A percentile compares a stretch with the other conserved stretches of the same genome.
Evolutionary conservation across 2,113 vertebrate species (phyloP).

Genomic region (Platichthys stellatus): DNA sequence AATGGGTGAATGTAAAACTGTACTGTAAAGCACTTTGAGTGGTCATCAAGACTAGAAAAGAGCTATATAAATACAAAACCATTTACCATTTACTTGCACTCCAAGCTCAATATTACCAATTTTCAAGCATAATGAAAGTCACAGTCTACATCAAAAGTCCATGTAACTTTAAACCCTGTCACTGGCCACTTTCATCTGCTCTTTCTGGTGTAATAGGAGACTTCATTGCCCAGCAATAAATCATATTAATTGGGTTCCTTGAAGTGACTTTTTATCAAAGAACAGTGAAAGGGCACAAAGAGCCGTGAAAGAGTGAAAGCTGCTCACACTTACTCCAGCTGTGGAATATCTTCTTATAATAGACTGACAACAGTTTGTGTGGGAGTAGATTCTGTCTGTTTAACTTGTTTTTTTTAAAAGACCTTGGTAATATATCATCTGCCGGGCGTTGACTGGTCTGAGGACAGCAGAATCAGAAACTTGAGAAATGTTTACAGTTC

Average conservation of each 20-base stretch:
- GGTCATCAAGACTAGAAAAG: no score
- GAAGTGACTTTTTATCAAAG: slow-evolving; percentile 28
- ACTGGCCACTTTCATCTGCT: neutral
- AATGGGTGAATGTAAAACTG: no score
- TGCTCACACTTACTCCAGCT: neutral
- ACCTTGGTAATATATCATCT: slow-evolving; percentile 16
- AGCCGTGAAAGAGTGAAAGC: neutral
- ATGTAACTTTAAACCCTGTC: neutral
- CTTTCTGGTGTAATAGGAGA: neutral
- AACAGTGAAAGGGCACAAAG: slow-evolving; percentile 14
- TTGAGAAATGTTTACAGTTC: slow-evolving; percentile 14
- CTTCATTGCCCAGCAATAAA: neutral
- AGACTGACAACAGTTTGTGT: no score
- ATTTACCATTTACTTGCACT: no score
- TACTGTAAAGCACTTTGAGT: no score
- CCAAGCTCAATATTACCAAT: no score
- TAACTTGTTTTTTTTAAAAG: no score
- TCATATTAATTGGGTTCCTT: slow-evolving; percentile 12
- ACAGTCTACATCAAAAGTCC: slow-evolving; percentile 1
- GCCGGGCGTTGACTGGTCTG: slow-evolving; percentile 12
- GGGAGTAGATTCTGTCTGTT: neutral
- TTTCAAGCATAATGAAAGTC: neutral
- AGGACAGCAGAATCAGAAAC: slow-evolving; percentile 17
- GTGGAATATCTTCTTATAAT: slow-evolving; percentile 10
- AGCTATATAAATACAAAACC: no score